Evolutionary conservation across 2,113 vertebrate genomes (phyloP).

Genomic region (Bucco capensis): DNA sequence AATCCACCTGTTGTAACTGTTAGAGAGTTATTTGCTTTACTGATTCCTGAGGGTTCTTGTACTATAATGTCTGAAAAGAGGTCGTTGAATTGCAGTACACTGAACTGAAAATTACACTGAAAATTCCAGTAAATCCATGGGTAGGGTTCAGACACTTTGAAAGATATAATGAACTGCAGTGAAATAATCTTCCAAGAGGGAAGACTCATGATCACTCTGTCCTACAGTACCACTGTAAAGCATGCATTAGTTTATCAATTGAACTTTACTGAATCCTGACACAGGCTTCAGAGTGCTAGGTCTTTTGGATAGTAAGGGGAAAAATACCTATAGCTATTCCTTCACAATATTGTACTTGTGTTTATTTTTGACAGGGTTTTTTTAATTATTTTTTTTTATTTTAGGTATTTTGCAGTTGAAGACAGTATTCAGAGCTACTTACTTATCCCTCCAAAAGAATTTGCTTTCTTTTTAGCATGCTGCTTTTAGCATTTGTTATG

Average conservation of each 20-base stretch:
- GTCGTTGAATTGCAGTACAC: conserved; percentile 39
- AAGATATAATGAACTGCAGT: not conserved
- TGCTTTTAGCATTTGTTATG: not conserved
- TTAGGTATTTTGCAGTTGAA: not conserved
- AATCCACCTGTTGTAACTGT: conserved; percentile 77
- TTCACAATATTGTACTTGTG: not conserved
- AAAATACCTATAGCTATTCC: not conserved
- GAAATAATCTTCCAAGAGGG: not conserved
- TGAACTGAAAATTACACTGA: conserved; percentile 44
- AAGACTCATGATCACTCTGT: not conserved
- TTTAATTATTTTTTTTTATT: not conserved
- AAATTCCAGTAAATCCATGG: conserved; percentile 49
- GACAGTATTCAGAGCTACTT: not conserved
- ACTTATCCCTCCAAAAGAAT: not conserved
- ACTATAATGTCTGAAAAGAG: conserved; percentile 63
- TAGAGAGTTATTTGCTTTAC: conserved; percentile 72
- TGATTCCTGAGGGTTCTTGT: conserved; percentile 70
- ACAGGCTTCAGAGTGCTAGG: not conserved
- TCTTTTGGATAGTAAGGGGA: not conserved
- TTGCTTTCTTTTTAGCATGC: not conserved
- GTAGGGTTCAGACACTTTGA: not conserved
- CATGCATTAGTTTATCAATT: not conserved
- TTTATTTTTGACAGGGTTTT: not conserved
- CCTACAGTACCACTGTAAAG: not conserved
- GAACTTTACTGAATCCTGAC: not conserved